These are phyloP conservation scores for Campoplex capitator DNA, from an alignment of 2,888 invertebrate genomes.

Conservation along the genomic window DNA sequence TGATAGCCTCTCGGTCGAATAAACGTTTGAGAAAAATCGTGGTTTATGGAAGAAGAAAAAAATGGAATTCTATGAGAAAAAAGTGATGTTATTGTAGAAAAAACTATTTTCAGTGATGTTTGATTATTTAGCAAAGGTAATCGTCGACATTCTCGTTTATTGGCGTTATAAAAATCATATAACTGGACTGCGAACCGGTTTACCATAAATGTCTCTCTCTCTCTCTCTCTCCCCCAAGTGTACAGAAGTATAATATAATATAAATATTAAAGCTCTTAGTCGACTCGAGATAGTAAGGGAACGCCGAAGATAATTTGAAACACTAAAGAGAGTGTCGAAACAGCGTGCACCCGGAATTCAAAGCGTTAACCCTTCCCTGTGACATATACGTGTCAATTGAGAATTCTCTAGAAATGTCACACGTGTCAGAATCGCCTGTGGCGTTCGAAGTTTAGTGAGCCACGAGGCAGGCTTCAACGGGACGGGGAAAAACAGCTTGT, in stretches of 20 bases:
- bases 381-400: constrained; percentile 10
- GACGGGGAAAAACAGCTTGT: not conserved
- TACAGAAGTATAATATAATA: not conserved
- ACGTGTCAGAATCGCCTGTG: not conserved
- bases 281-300: not conserved
- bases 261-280: not conserved
- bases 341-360: not conserved
- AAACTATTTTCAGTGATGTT: not conserved
- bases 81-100: not conserved
- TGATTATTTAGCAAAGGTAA: not conserved
- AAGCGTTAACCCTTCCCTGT: constrained; percentile 18
- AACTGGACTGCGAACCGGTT: not conserved
- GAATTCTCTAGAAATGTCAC: constrained; percentile 17
- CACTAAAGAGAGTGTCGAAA: not conserved
- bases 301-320: not conserved
- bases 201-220: not conserved
- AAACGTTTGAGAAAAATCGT: not conserved
- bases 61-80: not conserved
- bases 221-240: too few relatives aligned
- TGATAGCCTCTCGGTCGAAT: too few relatives aligned
- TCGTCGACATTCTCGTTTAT: constrained; percentile 2
- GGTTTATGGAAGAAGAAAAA: not conserved
- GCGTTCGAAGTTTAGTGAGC: not conserved
- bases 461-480: not conserved
- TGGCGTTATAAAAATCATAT: constrained; percentile 4